Evolutionary conservation across 1,140 invertebrate genomes (phyloP).

Genomic region (Hycleus phaleratus): DNA sequence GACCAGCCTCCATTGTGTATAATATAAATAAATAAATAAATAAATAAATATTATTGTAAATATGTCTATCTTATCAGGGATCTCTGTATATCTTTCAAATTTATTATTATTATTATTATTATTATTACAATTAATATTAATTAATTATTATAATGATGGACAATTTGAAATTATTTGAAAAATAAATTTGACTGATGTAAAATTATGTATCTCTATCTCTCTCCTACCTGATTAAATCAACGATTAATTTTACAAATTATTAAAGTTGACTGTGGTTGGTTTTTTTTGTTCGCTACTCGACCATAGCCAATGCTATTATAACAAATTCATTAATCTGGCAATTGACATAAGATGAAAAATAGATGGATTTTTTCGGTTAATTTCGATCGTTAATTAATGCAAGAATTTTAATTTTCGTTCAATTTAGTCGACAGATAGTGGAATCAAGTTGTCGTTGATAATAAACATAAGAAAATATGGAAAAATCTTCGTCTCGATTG

Average conservation of each 20-base stretch:
- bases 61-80: conserved; percentile 31
- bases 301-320: too few relatives aligned
- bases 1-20: too few relatives aligned
- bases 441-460: neutral
- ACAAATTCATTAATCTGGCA: too few relatives aligned
- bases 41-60: conserved; percentile 26
- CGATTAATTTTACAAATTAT: too few relatives aligned
- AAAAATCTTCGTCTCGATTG: neutral
- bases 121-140: neutral
- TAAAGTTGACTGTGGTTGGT: too few relatives aligned
- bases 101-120: conserved; percentile 17
- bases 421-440: too few relatives aligned
- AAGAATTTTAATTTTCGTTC: too few relatives aligned
- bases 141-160: neutral
- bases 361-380: too few relatives aligned
- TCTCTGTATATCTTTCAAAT: conserved; percentile 32
- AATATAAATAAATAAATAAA: conserved; percentile 15
- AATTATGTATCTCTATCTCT: neutral
- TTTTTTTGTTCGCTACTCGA: too few relatives aligned
- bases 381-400: too few relatives aligned
- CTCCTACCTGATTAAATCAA: neutral
- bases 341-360: too few relatives aligned
- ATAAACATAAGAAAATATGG: neutral
- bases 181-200: conserved; percentile 35
- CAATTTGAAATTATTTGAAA: conserved; percentile 25